Evolutionary conservation across 1,140 invertebrate genomes (phyloP).

Genomic region (Cardiocondyla obscurior): DNA sequence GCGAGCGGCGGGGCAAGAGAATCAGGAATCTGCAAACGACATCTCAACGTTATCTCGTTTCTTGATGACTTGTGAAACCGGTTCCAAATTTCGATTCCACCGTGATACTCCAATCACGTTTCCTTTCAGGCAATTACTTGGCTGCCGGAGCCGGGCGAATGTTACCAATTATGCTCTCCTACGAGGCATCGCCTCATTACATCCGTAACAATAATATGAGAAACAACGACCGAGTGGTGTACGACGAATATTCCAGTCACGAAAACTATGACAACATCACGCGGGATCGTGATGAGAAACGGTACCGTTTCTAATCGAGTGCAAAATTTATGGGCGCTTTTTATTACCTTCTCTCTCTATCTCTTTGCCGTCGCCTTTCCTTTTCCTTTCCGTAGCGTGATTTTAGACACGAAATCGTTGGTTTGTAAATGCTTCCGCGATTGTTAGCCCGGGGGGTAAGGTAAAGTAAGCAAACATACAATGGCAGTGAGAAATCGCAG

Average conservation of each 20-base stretch:
- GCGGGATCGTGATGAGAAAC: conserved; percentile 30
- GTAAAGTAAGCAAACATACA: neutral
- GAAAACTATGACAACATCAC: neutral
- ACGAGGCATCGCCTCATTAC: neutral
- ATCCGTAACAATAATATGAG: neutral
- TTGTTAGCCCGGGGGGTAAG: neutral
- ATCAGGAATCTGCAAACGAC: neutral
- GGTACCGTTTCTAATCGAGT: conserved; percentile 11
- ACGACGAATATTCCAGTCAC: conserved; percentile 7
- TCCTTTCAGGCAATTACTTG: neutral
- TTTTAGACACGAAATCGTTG: neutral
- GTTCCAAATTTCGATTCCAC: conserved; percentile 21
- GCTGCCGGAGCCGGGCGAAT: neutral
- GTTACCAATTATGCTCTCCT: neutral
- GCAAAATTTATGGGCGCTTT: conserved; percentile 20
- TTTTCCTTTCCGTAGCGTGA: neutral
- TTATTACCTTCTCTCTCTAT: too few relatives aligned
- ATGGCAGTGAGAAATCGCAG: conserved; percentile 10
- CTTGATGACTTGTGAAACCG: conserved; percentile 1
- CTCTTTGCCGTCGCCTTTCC: neutral
- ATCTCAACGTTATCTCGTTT: neutral
- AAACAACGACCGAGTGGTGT: neutral
- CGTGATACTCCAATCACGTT: neutral
- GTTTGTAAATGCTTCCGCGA: neutral
- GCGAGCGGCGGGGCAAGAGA: neutral